A percentile compares a stretch with the other conserved stretches of the same genome.
Conservation (phyloP, 2,113 vertebrate species). For the Salvelinus sp. region DNA sequence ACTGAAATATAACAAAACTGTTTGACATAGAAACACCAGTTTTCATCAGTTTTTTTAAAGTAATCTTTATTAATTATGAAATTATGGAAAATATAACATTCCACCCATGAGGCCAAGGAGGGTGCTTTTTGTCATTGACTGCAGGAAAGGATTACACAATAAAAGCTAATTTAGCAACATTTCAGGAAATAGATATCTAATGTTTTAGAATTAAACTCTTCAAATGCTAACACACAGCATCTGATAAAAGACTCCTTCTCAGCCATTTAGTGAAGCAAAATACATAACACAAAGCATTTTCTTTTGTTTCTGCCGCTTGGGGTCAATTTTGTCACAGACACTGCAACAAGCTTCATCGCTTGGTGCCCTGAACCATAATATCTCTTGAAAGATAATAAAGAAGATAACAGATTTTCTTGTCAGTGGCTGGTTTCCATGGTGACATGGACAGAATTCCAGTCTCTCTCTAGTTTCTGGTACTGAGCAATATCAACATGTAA, state of each 20-base stretch:
- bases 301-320: not conserved
- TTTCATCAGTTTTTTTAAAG: rapidly evolving
- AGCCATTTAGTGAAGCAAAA: not conserved
- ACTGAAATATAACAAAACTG: too few relatives aligned
- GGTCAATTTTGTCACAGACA: constrained; percentile 11
- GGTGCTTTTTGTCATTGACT: too few relatives aligned
- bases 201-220: too few relatives aligned
- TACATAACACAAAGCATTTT: not conserved
- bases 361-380: constrained; percentile 1
- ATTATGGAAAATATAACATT: too few relatives aligned
- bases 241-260: not conserved
- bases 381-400: constrained; percentile 23
- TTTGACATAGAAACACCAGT: too few relatives aligned
- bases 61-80: too few relatives aligned
- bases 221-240: not conserved
- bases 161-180: too few relatives aligned
- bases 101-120: too few relatives aligned
- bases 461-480: not conserved
- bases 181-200: too few relatives aligned
- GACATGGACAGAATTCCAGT: constrained; percentile 2
- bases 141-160: too few relatives aligned
- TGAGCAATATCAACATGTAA: constrained; percentile 14
- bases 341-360: not conserved
- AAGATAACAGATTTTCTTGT: constrained; percentile 19
- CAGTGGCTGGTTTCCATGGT: constrained; percentile 32